Evolutionary conservation across 2,113 vertebrate genomes (phyloP), one percentile per base, ranked within the genome.

Genomic region (Burhinus bistriatus): DNA sequence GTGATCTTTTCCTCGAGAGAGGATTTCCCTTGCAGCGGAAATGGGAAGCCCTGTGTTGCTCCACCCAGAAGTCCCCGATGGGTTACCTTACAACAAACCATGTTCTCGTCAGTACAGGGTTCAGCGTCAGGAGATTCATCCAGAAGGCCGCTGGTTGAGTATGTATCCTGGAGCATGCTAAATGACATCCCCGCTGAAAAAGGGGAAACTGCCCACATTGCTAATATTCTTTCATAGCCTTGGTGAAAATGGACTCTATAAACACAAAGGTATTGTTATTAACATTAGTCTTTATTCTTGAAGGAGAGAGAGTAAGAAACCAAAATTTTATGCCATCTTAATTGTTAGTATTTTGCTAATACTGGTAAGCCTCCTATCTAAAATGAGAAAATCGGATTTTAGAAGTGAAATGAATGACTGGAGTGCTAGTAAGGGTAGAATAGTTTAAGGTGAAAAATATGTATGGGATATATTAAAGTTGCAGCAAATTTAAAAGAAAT

Each of bases 401-500:
- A 36, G 49, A 87, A 88, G 9, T 77, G 4, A 82, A 87, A 62
- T 62, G 1, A 93, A 76, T 82, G 4, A 76, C 36, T 93, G 11
- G 45, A 88, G 22, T 62, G 49, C 38, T 65, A 18, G 9, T 69
- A 88, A 83, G 27, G 20, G 61, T 81, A 83, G 51, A 90, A 83
- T 29, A 85, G 15, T 93, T 96, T 85, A 91, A 93, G 75, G 49
- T 94, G 76, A 93, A 95, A 95, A 96, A 70, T 90, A 91, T 77
- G n/a, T 87, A 96, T 80, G 51, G 84, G 66, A 62, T 85, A 52
- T 91, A 94, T 88, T 66, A 55, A 72, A 95, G 87, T 93, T 95
- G 58, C n/a, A 69, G 58, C 26, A 91, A 95, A 90, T 95, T 72
- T 95, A 80, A 95, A 94, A 80, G 82, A 95, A 97, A 95, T 66